Evolutionary conservation across 2,797 vertebrate genomes (phyloP), one percentile per base, ranked within the genome.

Genomic region (Lutjanus campechanus): DNA sequence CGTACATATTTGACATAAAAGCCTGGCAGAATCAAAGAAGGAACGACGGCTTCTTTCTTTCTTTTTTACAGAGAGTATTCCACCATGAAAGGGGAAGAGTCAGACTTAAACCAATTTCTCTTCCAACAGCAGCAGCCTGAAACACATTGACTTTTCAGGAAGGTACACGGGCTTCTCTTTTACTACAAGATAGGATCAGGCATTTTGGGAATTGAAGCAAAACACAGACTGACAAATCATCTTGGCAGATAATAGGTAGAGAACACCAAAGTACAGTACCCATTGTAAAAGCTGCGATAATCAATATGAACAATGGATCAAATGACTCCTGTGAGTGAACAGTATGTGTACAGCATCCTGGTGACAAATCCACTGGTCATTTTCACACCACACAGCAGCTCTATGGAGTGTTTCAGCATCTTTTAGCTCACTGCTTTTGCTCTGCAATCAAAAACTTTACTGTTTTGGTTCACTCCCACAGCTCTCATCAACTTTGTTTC

Each of bases 1-100:
- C 44, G 11, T 55, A 74, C 73, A 87, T 60, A 69, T 79, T 75
- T 87, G 51, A 71, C 70, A 83, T 81, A 73, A 89, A 90, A 86
- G 63, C 49, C 7, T 29, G 25, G 59, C 36, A 70, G 65, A 80
- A 77, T 79, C 76, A 84, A 85, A 85, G 71, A 84, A 85, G 84
- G 71, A 73, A 46, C 6, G 19, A 44, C 66, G 41, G 43, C 61
- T 63, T 77, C 58, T 75, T 72, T 73, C 5, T 36, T 29, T 4
- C 29, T 29, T 29, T 29, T 29, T 29, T 13, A 50, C 19, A 67
- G 44, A 78, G 44, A 73, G 11, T 65, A 61, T 63, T 73, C 65
- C 17, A 75, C 10, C 51, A 83, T 70, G 41, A 79, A 81, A 86
- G 56, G 60, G 16, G 54, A 56, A 55, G 19, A 66, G 25, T 44